Conservation (phyloP, 2,797 vertebrate genomes). For the Lutjanus argentimaculatus region DNA sequence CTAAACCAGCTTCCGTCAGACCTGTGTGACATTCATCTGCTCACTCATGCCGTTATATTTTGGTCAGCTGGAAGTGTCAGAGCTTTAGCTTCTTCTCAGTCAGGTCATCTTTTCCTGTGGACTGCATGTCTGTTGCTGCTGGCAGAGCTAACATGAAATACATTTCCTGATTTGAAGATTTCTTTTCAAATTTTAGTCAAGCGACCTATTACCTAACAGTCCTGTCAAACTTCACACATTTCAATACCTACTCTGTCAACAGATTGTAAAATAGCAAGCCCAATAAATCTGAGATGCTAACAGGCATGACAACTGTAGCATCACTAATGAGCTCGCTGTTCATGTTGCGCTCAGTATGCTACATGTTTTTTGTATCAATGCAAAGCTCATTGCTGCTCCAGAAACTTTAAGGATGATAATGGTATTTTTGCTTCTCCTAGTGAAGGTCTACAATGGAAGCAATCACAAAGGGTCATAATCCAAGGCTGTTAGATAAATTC, state of each 20-base stretch:
- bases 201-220: conserved; percentile 24
- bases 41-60: conserved; percentile 1
- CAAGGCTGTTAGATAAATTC: neutral
- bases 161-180: conserved; percentile 17
- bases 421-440: conserved; percentile 4
- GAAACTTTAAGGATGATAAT: conserved; percentile 18
- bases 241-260: conserved; percentile 31
- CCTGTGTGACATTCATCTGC: conserved; percentile 32
- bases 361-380: conserved; percentile 16
- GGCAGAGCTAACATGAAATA: conserved; percentile 1
- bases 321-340: conserved; percentile 50
- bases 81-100: conserved; percentile 20
- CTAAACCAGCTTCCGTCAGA: conserved; percentile 10
- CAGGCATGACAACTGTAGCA: conserved; percentile 30
- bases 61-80: conserved; percentile 12
- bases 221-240: conserved; percentile 24
- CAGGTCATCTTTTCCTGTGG: neutral
- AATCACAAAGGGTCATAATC: neutral
- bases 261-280: conserved; percentile 27
- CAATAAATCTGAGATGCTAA: conserved; percentile 31
- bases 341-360: conserved; percentile 14
- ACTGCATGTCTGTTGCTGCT: conserved; percentile 23
- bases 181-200: conserved; percentile 24
- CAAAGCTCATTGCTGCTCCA: conserved; percentile 20
- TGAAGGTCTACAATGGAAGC: neutral